A percentile compares a stretch with the other conserved stretches of the same genome.
phyloP scores from a whole-genome alignment of 2,113 vertebrate species.

The Toxotes chatareus region DNA sequence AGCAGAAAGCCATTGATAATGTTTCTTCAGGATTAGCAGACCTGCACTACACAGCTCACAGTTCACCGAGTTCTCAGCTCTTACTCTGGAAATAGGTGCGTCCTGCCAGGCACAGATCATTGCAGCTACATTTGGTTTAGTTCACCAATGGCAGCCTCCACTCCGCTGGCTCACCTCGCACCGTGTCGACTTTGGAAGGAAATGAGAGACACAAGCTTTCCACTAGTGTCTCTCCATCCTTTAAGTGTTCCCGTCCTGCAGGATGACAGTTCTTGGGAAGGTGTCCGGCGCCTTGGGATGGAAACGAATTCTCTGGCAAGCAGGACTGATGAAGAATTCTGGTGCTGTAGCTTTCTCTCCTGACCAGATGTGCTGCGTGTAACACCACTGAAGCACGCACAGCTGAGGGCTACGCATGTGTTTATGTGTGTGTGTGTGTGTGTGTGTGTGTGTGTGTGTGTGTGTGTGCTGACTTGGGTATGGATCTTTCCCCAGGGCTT shows the following conservation, averaged over 20 bases:
- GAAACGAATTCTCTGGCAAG: constrained; percentile 56
- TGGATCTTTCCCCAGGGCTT: constrained; percentile 26
- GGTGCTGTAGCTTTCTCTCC: constrained; percentile 17
- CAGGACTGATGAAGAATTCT: constrained; percentile 22
- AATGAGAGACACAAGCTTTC: constrained; percentile 48
- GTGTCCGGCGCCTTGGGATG: constrained; percentile 9
- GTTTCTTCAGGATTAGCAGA: not conserved
- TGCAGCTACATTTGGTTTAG: constrained; percentile 36
- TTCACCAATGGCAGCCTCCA: not conserved
- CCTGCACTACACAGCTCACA: not conserved
- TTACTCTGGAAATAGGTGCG: constrained; percentile 23
- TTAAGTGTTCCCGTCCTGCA: constrained; percentile 26
- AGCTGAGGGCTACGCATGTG: not conserved
- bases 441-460: not conserved
- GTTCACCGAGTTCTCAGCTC: constrained; percentile 19
- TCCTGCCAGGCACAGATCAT: constrained; percentile 35
- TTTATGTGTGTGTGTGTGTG: not conserved
- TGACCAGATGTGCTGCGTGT: constrained; percentile 55
- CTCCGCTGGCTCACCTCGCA: constrained; percentile 25
- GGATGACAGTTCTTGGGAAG: constrained; percentile 55
- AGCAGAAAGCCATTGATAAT: not conserved
- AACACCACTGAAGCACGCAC: constrained; percentile 13
- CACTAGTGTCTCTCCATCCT: constrained; percentile 15
- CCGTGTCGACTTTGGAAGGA: not conserved
- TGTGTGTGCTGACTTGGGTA: not conserved